Conservation (phyloP, 2,888 invertebrate genomes). For the Cerceris ruficornis region DNA sequence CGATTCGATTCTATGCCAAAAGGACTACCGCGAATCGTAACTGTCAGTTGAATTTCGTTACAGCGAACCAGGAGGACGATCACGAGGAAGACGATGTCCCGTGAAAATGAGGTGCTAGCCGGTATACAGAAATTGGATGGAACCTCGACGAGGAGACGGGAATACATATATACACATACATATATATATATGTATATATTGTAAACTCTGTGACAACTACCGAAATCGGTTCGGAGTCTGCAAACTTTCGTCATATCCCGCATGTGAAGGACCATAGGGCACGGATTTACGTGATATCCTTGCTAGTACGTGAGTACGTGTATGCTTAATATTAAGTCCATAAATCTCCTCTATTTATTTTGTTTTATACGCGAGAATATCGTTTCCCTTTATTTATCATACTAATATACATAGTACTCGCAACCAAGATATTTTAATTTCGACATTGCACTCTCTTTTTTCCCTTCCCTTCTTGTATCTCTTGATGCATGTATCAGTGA, state of each 20-base stretch:
- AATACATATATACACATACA: constrained; percentile 9
- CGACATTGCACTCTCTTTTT: no score
- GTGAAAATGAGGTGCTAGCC: constrained; percentile 51
- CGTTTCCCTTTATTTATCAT: background rate
- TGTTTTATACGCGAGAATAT: background rate
- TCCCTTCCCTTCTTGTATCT: no score
- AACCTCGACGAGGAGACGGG: constrained; percentile 56
- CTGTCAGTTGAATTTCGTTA: constrained; percentile 41
- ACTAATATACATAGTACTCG: no score
- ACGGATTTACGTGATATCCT: constrained; percentile 57
- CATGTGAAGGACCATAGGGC: constrained; percentile 39
- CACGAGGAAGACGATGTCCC: constrained; percentile 33
- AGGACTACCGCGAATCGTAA: constrained; percentile 25
- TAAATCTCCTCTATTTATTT: constrained; percentile 25
- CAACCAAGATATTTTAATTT: no score
- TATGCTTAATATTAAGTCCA: constrained; percentile 42
- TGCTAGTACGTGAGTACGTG: constrained; percentile 54
- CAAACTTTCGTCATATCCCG: constrained; percentile 71
- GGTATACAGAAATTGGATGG: constrained; percentile 66
- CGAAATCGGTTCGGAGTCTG: constrained; percentile 62
- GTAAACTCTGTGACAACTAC: constrained; percentile 70
- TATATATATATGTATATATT: constrained; percentile 45
- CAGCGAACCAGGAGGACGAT: constrained; percentile 23
- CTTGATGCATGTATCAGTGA: no score
- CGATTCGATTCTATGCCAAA: constrained; percentile 34